Percentiles rank a stretch among this genome's conserved stretches.
Evolutionary conservation across 1,140 invertebrate genomes (phyloP).

Genomic region (Calliphora vicina): DNA sequence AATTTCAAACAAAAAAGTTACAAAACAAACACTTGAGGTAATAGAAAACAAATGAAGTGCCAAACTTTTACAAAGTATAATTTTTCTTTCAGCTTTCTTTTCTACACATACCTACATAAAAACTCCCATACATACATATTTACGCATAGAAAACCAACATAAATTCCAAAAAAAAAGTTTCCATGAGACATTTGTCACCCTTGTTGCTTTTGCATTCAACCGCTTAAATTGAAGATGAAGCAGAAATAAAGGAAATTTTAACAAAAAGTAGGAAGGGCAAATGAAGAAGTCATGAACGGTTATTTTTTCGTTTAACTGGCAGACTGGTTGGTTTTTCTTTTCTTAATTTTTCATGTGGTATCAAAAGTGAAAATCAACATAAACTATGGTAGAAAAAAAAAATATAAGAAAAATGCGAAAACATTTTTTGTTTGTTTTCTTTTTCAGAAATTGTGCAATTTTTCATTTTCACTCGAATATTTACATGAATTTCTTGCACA

Average conservation of each 20-base stretch:
- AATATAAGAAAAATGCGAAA: background rate
- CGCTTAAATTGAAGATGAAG: background rate
- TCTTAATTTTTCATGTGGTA: background rate
- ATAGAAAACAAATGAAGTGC: conserved; percentile 30
- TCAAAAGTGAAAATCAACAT: conserved; percentile 14
- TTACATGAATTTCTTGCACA: background rate
- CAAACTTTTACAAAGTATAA: conserved; percentile 25
- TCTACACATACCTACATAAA: background rate
- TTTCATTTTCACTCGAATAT: background rate
- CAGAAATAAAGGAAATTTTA: background rate
- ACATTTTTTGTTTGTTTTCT: too few species aligned
- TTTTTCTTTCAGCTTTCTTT: background rate
- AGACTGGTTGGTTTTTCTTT: background rate
- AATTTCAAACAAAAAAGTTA: background rate
- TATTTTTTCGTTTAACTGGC: background rate
- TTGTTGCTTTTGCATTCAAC: conserved; percentile 26
- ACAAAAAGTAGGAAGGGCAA: background rate
- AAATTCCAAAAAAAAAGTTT: conserved; percentile 17
- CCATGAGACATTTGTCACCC: conserved; percentile 25
- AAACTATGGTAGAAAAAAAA: background rate
- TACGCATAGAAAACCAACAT: background rate
- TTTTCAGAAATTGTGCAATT: background rate
- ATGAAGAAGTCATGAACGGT: background rate
- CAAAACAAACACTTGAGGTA: conserved; percentile 25
- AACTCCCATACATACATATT: background rate